Evolutionary conservation across 2,797 vertebrate genomes (phyloP), one percentile per base, ranked within the genome.

Genomic region (Rallus crepitans): DNA sequence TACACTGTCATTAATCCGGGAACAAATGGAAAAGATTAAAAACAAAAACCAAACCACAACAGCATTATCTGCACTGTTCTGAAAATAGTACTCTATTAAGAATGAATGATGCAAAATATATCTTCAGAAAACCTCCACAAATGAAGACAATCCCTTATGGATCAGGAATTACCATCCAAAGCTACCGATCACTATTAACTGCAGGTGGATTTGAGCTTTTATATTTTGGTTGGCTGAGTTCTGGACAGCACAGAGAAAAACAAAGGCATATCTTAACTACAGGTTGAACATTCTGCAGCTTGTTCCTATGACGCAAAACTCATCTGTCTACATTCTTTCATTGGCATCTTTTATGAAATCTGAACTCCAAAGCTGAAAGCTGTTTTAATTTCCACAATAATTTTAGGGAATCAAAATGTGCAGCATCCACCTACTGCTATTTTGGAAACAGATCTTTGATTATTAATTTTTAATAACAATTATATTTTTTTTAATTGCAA

Each of bases 61-160:
- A 37, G 37, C n/a, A 79, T 79, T 73, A 68, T 24, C 82, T 80
- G 8, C 7, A 5, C 31, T 83, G 52, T 50, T 84, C 70, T 65
- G 48, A 84, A 89, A 77, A 57, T 15, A 66, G 31, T 13, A 35
- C 17, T 63, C 1, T 37, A n/a, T 55, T 82, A 60, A 64, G 39
- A 78, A 68, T 5, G 15, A 82, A 31, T 2, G 2, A 35, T 25
- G 16, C 1, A 60, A 69, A 91, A 85, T 59, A 18, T 21, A 6
- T 9, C 3, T 45, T 48, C 23, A 60, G 24, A 59, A 59, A 31
- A 7, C 12, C 42, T 64, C 13, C 24, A 47, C 8, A 47, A 45
- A 60, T 42, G 5, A 47, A 77, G 27, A 66, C 0, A 0, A 39
- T 15, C 15, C 28, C 9, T 24, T 3, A 8, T 4, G 12, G 59